These are phyloP conservation scores for Caloenas nicobarica DNA, from an alignment of 2,113 vertebrate genomes.

Conservation along the genomic window DNA sequence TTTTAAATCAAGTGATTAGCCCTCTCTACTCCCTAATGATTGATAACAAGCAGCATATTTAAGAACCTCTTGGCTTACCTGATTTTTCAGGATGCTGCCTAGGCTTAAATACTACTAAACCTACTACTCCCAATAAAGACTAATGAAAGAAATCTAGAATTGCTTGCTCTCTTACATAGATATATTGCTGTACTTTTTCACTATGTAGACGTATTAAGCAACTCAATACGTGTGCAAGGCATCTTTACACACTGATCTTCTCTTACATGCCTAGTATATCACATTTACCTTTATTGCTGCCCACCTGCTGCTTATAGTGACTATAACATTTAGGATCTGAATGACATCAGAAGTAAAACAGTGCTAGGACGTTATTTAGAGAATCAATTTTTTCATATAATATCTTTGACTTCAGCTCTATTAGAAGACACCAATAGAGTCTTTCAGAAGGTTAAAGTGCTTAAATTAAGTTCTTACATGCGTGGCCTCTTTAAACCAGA, in stretches of 20 bases:
- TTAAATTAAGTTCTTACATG: background rate
- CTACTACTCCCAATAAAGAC: background rate
- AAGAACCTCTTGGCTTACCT: background rate
- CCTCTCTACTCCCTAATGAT: background rate
- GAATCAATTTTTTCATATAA: background rate
- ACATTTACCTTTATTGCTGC: background rate
- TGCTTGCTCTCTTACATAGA: background rate
- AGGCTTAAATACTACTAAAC: background rate
- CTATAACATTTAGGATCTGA: background rate
- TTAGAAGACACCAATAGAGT: background rate
- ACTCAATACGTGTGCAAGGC: background rate
- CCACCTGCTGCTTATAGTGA: background rate
- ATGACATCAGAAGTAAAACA: background rate
- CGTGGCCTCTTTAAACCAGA: background rate
- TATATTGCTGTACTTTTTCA: background rate
- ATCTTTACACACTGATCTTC: constrained; percentile 26
- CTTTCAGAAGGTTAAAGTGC: background rate
- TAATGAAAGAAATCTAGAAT: background rate
- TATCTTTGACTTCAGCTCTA: background rate
- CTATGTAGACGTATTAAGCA: background rate
- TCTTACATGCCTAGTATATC: background rate
- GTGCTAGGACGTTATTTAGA: background rate
- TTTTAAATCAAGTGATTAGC: background rate
- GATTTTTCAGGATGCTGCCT: constrained; percentile 12
- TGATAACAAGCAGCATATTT: background rate